Conservation (phyloP, 1,140 invertebrate species). For the Panagrolaimus sp. region DNA sequence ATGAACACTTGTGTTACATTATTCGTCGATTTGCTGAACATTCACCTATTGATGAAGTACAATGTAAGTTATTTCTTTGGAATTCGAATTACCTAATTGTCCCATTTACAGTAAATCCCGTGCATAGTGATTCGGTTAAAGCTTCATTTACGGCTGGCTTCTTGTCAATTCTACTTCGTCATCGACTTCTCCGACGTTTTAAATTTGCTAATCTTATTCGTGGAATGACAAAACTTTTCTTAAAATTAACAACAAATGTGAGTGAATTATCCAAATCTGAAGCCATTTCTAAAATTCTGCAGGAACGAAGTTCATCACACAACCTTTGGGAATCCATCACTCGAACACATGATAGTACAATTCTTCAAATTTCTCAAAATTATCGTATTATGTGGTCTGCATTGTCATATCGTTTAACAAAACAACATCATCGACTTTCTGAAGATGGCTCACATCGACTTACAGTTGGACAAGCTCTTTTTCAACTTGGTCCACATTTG, state of each 20-base stretch:
- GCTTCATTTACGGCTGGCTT: neutral
- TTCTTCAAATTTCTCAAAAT: neutral
- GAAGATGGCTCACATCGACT: neutral
- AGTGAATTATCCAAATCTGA: neutral
- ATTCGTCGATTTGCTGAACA: conserved; percentile 10
- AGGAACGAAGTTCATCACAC: neutral
- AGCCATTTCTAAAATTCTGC: neutral
- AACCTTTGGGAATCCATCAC: neutral
- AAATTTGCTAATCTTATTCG: conserved; percentile 5
- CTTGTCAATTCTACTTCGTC: neutral
- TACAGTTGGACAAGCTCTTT: neutral
- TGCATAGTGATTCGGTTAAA: neutral
- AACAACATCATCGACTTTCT: neutral
- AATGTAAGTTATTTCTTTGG: neutral
- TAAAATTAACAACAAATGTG: neutral
- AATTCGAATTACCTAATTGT: neutral
- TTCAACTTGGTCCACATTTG: neutral
- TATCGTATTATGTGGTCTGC: conserved; percentile 1
- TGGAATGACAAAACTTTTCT: neutral
- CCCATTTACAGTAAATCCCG: too few species aligned
- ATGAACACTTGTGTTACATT: neutral
- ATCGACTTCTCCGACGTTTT: neutral
- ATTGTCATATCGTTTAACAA: neutral
- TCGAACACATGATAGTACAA: neutral
- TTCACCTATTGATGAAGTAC: neutral